These are phyloP conservation scores for Drosophila kanapiae DNA, from an alignment of 1,140 invertebrate genomes.

Conservation along the genomic window DNA sequence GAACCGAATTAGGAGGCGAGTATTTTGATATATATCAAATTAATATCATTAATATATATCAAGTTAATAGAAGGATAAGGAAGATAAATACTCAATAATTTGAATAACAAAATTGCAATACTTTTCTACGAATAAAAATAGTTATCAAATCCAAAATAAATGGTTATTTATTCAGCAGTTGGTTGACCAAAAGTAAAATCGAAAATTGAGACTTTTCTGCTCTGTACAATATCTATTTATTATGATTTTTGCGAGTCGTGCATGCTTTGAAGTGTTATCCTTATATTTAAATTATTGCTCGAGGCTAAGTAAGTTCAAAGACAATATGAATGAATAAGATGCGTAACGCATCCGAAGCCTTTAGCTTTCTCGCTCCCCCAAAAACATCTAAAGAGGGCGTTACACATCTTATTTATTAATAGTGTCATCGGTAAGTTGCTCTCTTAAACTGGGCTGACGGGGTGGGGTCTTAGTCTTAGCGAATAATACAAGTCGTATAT, in stretches of 20 bases:
- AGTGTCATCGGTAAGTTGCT: conserved; percentile 11
- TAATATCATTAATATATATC: no score
- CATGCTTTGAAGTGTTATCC: conserved; percentile 31
- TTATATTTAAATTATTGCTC: conserved; percentile 46
- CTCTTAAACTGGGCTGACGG: conserved; percentile 33
- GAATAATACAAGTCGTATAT: conserved; percentile 72
- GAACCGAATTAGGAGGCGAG: not conserved
- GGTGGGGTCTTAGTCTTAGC: conserved; percentile 42
- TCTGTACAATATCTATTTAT: conserved; percentile 81
- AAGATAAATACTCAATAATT: not conserved
- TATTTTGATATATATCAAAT: not conserved
- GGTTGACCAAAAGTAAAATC: not conserved
- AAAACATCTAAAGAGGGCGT: not conserved
- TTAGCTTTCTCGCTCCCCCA: no score
- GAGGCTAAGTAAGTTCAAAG: conserved; percentile 23
- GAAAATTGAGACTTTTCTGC: conserved; percentile 19
- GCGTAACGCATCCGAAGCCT: not conserved
- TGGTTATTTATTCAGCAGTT: no score
- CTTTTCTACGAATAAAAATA: not conserved
- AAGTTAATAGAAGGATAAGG: not conserved
- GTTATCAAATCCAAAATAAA: no score
- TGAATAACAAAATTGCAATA: not conserved
- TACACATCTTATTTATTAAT: not conserved
- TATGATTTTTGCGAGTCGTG: conserved; percentile 46
- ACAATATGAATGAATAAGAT: not conserved